Percentiles rank a stretch among this genome's conserved stretches.
Conservation (phyloP, 2,113 vertebrate species). For the Elephas maximus region DNA sequence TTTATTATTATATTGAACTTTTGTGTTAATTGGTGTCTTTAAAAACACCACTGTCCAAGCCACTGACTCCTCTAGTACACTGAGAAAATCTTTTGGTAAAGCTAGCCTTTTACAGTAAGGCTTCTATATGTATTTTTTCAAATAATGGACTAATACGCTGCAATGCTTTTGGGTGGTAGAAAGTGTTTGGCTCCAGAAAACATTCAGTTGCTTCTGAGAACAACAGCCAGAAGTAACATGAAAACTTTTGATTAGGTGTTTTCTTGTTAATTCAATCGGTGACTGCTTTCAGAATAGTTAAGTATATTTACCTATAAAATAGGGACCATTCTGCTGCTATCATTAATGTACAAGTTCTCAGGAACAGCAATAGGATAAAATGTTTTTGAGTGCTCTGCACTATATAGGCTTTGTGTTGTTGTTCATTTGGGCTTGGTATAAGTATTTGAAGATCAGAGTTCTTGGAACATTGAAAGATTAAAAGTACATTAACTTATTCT, state of each 20-base stretch:
- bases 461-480: slow-evolving; percentile 11
- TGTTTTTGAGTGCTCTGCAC: neutral
- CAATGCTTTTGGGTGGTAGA: slow-evolving; percentile 18
- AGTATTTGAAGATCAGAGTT: slow-evolving; percentile 28
- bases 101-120: neutral
- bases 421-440: neutral
- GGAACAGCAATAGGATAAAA: neutral
- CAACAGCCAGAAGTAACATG: neutral
- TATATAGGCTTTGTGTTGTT: neutral
- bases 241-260: neutral
- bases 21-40: slow-evolving; percentile 58
- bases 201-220: neutral
- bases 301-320: neutral
- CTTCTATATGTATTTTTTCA: slow-evolving; percentile 20
- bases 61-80: neutral
- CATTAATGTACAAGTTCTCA: neutral
- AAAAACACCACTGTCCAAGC: slow-evolving; percentile 9
- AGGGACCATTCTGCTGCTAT: neutral
- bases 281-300: slow-evolving; percentile 8
- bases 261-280: slow-evolving; percentile 6
- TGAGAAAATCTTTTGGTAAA: slow-evolving; percentile 29
- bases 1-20: slow-evolving; percentile 47
- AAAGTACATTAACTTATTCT: slow-evolving; percentile 28
- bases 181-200: slow-evolving; percentile 31
- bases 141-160: slow-evolving; percentile 25